phyloP scores from a whole-genome alignment of 1,140 invertebrate genomes.

The Dinoponera quadriceps region DNA sequence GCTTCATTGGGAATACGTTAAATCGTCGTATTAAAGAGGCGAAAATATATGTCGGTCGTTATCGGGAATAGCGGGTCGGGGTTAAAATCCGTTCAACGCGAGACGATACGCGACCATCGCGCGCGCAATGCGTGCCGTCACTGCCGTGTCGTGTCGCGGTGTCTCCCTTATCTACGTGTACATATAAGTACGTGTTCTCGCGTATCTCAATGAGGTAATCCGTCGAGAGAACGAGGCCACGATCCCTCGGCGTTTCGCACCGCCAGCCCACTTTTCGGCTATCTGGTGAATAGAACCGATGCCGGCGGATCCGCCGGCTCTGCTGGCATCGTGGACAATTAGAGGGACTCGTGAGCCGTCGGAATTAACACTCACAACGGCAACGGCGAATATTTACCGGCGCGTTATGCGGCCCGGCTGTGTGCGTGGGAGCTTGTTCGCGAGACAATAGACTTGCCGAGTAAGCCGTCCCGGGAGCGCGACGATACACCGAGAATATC shows the following conservation, averaged over 20 bases:
- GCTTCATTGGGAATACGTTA: conserved; percentile 34
- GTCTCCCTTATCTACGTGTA: conserved; percentile 13
- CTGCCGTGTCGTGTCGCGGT: conserved; percentile 18
- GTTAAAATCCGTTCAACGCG: conserved; percentile 31
- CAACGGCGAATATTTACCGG: conserved; percentile 62
- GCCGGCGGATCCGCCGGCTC: not conserved
- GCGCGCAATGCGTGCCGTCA: conserved; percentile 11
- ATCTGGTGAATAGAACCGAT: not conserved
- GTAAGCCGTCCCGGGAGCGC: conserved; percentile 73
- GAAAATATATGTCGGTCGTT: conserved; percentile 13
- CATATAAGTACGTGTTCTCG: conserved; percentile 2
- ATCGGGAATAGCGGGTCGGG: conserved; percentile 6
- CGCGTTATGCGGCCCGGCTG: conserved; percentile 20
- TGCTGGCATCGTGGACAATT: conserved; percentile 34
- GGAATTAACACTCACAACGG: conserved; percentile 45
- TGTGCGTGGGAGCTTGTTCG: conserved; percentile 43
- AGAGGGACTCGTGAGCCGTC: conserved; percentile 25
- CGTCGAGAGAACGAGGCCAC: not conserved
- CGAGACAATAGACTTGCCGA: conserved; percentile 78
- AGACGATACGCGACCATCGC: conserved; percentile 12
- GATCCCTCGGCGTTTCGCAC: not conserved
- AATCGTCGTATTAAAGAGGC: conserved; percentile 19
- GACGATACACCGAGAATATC: conserved; percentile 60
- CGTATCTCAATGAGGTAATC: conserved; percentile 17
- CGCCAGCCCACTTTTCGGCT: not conserved